Evolutionary conservation across 2,888 invertebrate species (phyloP), one percentile per base, ranked within the genome.

Genomic region (Heliconius sara): DNA sequence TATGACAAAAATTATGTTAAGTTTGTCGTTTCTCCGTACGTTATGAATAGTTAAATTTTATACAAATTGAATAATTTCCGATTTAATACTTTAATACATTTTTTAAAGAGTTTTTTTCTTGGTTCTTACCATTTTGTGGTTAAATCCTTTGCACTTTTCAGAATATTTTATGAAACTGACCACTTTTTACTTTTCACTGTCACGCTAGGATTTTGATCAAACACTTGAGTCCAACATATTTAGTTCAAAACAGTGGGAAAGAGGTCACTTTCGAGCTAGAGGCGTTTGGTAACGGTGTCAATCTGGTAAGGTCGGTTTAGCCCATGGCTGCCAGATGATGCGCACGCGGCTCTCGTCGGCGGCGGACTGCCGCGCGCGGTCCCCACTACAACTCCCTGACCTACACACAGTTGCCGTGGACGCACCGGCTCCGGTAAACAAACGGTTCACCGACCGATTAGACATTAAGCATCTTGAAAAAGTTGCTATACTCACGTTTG

Each of bases 391-490:
- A 84, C 87, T 89, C 85, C 89, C 89, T 93, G 95, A 94, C 94
- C 94, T 93, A 94, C 93, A 94, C 92, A 92, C 88, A 88, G 88
- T 84, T 86, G 87, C 85, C 85, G 88, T 88, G 86, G 88, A 86
- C 87, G 88, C 90, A 89, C 88, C 90, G 91, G 88, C 91, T 89
- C 89, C 91, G 91, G 93, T 93, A 94, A 94, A 94, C 94, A 94
- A 93, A 93, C 94, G 93, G 95, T 95, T 95, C 95, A 93, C 88
- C 94, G 94, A 94, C 93, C 95, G 94, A 95, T 94, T 93, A 91
- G 89, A 89, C 86, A 88, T 86, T 84, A 86, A 87, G 86, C 87
- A 86, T 88, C 87, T 87, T 84, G 84, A 87, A 89, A 87, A 89
- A 87, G 86, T 87, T 86, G 87, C 86, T 86, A 85, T 86, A 87